A percentile compares a stretch with the other conserved stretches of the same genome.
These are phyloP conservation scores for Mus spicilegus DNA, from an alignment of 2,113 vertebrate species.

Conservation along the genomic window DNA sequence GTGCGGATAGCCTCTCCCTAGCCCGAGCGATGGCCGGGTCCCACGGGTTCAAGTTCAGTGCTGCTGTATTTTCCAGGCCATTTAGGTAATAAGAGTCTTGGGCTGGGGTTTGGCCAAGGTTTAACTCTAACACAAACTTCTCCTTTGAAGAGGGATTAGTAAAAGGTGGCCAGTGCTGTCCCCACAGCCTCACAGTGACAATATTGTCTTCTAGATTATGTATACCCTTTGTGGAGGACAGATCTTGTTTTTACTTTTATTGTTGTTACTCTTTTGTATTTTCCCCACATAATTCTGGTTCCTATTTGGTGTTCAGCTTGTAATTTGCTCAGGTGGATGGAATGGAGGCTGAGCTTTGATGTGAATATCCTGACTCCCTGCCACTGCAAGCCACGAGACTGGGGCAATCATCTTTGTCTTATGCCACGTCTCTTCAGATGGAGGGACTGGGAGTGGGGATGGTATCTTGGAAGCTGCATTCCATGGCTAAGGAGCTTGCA, in stretches of 20 bases:
- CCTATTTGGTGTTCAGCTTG: background rate
- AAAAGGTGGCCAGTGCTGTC: background rate
- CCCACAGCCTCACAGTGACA: background rate
- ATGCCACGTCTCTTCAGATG: background rate
- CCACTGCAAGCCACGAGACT: background rate
- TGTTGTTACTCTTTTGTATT: background rate
- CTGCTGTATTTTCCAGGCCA: background rate
- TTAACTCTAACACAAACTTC: background rate
- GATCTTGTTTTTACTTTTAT: background rate
- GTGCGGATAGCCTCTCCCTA: background rate
- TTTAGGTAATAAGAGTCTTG: background rate
- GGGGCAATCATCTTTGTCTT: background rate
- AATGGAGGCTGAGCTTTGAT: background rate
- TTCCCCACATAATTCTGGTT: background rate
- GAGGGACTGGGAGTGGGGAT: background rate
- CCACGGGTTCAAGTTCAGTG: rapidly evolving
- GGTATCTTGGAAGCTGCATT: background rate
- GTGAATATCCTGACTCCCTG: background rate
- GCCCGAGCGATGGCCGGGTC: background rate
- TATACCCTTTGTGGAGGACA: background rate
- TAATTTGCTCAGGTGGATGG: background rate
- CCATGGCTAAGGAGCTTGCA: background rate
- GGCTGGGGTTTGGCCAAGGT: background rate
- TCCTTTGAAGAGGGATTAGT: background rate
- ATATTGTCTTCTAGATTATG: background rate